Evolutionary conservation across 2,797 vertebrate species (phyloP), one percentile per base, ranked within the genome.

Genomic region (Philypnodon macrostomus): DNA sequence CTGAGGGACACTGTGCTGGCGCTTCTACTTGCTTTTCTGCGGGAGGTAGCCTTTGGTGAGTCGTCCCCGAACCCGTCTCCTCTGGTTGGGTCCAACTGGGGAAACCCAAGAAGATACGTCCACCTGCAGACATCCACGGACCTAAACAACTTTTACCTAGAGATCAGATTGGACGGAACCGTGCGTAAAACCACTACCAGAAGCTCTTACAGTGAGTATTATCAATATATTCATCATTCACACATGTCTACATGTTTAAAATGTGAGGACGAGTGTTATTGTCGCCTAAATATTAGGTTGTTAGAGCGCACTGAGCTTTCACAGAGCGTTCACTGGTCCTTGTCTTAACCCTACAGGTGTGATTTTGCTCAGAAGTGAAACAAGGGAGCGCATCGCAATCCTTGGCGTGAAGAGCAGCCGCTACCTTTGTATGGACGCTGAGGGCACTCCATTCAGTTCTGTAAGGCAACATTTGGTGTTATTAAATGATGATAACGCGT

Each of bases 141-240:
- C 62, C 85, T 85, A 36, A 92, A 80, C 85, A 96, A 91, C 86
- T 93, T 93, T 86, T 97, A 97, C 79, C 83, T 99, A 70, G 95
- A 96, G 70, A 96, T 99, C 84, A 89, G 87, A 0, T 55, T 87
- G 0, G 93, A 93, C 0, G 96, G 96, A 42, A 87, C 85, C 0
- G 75, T 99, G 56, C 91, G 93, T 11, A 95, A 92, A 48, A 85
- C 86, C 0, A 88, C 93, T 4, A 70, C 85, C 39, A 91, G 93
- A 75, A 94, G 91, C 50, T 88, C 95, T 53, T 95, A 94, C 67
- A 99, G 96, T 99, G 86, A 93, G 95, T 90, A 16, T n/a, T n/a
- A n/a, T n/a, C n/a, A n/a, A n/a, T n/a, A n/a, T n/a, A n/a, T n/a
- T n/a, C n/a, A 29, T 12, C 27, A 29, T 10, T 10, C 9, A 11